Percentiles rank a stretch among this genome's conserved stretches.
phyloP scores from a whole-genome alignment of 2,888 invertebrate species.

The Leptura quadrifasciata region DNA sequence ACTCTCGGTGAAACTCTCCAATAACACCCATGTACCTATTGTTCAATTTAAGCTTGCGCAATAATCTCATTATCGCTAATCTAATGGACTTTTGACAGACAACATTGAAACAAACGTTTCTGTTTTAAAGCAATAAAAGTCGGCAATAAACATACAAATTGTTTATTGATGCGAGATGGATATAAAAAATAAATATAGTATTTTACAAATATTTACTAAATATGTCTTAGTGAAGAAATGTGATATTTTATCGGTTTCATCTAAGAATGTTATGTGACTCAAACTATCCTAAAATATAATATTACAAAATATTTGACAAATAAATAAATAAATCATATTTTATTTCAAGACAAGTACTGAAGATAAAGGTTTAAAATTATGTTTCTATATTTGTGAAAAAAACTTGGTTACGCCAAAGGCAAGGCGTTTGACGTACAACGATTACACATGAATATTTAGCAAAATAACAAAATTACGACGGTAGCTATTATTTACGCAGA shows the following conservation, averaged over 20 bases:
- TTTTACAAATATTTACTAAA: background rate
- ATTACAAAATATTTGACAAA: background rate
- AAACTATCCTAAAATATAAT: background rate
- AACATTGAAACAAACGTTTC: too few species aligned
- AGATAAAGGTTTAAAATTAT: background rate
- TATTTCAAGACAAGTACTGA: background rate
- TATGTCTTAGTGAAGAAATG: background rate
- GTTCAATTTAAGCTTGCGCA: too few species aligned
- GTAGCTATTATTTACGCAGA: constrained; percentile 10
- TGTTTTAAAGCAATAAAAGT: too few species aligned
- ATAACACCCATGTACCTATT: too few species aligned
- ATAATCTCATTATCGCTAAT: too few species aligned
- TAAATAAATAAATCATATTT: constrained; percentile 2
- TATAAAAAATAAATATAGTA: background rate
- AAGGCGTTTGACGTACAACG: background rate
- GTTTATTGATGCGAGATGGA: background rate
- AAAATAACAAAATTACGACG: constrained; percentile 9
- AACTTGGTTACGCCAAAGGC: constrained; percentile 1
- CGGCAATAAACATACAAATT: too few species aligned
- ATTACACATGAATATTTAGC: constrained; percentile 17
- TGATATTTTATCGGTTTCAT: background rate
- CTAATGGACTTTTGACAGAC: too few species aligned
- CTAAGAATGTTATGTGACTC: constrained; percentile 2
- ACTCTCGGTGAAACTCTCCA: too few species aligned
- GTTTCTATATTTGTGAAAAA: background rate